phyloP scores from a whole-genome alignment of 2,797 vertebrate genomes.

The Denticeps clupeoides region DNA sequence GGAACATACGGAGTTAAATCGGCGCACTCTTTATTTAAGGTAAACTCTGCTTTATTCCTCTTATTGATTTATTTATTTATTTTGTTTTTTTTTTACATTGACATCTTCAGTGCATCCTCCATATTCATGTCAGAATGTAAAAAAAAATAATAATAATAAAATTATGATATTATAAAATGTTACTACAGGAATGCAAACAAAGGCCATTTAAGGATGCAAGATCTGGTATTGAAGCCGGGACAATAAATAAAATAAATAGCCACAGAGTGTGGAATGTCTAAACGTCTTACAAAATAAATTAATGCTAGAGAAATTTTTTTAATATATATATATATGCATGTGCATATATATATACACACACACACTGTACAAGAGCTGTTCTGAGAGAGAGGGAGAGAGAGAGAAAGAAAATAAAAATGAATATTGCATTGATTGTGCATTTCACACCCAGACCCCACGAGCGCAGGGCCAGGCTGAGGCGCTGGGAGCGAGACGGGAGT shows the following conservation, averaged over 20 bases:
- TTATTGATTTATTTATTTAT: no score
- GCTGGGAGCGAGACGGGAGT: constrained; percentile 65
- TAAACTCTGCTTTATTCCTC: constrained; percentile 61
- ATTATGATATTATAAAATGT: no score
- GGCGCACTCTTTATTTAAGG: constrained; percentile 61
- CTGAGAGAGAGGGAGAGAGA: constrained; percentile 30
- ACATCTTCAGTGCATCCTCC: constrained; percentile 67
- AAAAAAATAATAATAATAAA: constrained; percentile 58
- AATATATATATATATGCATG: constrained; percentile 36
- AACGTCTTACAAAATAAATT: constrained; percentile 87
- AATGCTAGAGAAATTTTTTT: constrained; percentile 62
- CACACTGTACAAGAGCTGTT: constrained; percentile 72
- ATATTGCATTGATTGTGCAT: constrained; percentile 98
- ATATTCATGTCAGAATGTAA: constrained; percentile 58
- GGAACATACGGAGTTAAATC: constrained; percentile 48
- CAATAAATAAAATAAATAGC: constrained; percentile 98
- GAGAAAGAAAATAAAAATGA: constrained; percentile 67
- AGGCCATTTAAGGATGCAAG: constrained; percentile 50
- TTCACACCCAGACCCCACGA: constrained; percentile 69
- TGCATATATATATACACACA: constrained; percentile 23
- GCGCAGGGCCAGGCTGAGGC: constrained; percentile 55
- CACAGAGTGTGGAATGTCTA: constrained; percentile 78
- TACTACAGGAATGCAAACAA: constrained; percentile 69
- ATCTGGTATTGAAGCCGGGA: constrained; percentile 60
- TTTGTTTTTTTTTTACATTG: constrained; percentile 69